Percentiles rank a stretch among this genome's conserved stretches.
These are phyloP conservation scores for Pyrgilauda ruficollis DNA, from an alignment of 2,113 vertebrate species.

Conservation along the genomic window DNA sequence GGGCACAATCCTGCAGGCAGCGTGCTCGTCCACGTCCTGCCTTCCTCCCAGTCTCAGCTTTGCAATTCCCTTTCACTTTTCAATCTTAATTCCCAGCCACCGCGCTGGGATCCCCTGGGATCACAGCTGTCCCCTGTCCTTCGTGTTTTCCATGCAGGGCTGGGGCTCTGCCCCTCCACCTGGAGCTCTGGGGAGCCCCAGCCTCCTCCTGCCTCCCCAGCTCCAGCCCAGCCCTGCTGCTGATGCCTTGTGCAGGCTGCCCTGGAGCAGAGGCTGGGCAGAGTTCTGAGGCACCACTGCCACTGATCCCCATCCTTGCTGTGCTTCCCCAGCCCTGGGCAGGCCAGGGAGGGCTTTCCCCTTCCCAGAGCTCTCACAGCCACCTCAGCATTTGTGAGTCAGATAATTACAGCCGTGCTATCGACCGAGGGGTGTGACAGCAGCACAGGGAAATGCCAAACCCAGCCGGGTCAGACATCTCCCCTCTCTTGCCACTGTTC, in stretches of 20 bases:
- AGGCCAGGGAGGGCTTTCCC: background rate
- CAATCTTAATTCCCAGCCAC: background rate
- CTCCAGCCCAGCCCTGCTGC: too few species aligned
- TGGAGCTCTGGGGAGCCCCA: background rate
- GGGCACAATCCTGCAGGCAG: background rate
- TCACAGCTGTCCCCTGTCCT: background rate
- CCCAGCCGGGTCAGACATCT: background rate
- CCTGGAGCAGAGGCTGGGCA: too few species aligned
- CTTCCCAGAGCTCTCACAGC: background rate
- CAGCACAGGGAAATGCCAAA: background rate
- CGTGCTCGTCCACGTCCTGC: fast-evolving
- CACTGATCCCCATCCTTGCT: background rate
- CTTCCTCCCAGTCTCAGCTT: background rate
- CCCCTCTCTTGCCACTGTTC: background rate
- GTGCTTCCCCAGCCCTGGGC: background rate
- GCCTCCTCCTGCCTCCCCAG: background rate
- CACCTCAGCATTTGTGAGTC: background rate
- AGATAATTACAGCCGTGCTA: background rate
- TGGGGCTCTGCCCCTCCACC: background rate
- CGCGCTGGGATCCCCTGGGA: background rate
- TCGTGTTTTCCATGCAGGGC: background rate
- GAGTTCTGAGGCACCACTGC: too few species aligned
- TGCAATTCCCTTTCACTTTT: background rate
- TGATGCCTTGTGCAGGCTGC: too few species aligned
- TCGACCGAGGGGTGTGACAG: background rate